phyloP scores from a whole-genome alignment of 2,797 vertebrate genomes.

The Chaetodon trifasciatus region DNA sequence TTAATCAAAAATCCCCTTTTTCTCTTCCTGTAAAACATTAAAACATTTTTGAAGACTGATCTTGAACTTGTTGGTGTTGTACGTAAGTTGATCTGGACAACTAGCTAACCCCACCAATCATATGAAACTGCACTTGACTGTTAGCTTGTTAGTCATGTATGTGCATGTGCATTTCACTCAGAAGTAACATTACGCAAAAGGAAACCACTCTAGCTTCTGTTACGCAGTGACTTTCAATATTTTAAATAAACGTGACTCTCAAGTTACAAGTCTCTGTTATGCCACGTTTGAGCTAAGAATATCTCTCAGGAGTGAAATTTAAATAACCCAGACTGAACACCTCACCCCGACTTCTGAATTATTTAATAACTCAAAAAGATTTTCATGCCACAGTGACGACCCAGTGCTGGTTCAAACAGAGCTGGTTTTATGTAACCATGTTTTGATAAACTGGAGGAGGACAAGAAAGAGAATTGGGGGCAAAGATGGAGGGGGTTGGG shows the following conservation, averaged over 20 bases:
- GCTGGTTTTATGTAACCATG: slow-evolving; percentile 60
- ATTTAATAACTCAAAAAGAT: slow-evolving; percentile 57
- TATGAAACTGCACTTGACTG: too few species aligned
- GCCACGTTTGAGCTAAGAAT: slow-evolving; percentile 48
- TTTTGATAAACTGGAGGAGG: slow-evolving; percentile 72
- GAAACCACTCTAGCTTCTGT: neutral
- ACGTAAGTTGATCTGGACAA: neutral
- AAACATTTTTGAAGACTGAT: neutral
- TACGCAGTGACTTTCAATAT: neutral
- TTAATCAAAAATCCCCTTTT: neutral
- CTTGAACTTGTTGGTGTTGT: neutral
- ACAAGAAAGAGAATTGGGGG: slow-evolving; percentile 70
- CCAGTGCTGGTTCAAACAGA: slow-evolving; percentile 37
- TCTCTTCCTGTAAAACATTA: neutral
- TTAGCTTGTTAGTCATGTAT: neutral
- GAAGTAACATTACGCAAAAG: neutral
- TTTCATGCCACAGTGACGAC: slow-evolving; percentile 29
- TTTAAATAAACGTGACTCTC: slow-evolving; percentile 8
- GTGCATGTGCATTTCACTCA: neutral
- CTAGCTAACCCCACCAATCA: neutral
- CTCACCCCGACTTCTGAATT: slow-evolving; percentile 54
- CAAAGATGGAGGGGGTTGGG: slow-evolving; percentile 70
- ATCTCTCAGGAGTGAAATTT: slow-evolving; percentile 36
- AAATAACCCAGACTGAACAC: slow-evolving; percentile 53
- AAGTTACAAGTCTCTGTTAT: neutral